Base-by-base conservation (phyloP, 2,113 vertebrate genomes). In the Aix galericulata region DNA sequence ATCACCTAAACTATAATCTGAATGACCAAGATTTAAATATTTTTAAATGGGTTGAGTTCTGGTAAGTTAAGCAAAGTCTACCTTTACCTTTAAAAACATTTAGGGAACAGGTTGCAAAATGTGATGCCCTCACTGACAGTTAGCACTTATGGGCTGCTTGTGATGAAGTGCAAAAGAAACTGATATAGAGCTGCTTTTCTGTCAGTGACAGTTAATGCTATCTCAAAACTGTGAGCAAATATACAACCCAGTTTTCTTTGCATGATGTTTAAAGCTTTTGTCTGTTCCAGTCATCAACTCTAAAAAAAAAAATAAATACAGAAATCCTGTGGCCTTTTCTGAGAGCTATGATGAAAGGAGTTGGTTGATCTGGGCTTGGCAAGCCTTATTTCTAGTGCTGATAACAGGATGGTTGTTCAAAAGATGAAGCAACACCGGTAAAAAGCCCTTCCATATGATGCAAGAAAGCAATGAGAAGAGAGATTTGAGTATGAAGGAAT, bases 361-460 rank as follows among this genome's bases (percentile, higher is more conserved):
- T n/a, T 81, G 91, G 82, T 34, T 78, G 91, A 63, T 83, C 80
- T 77, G 80, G 63, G 48, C 78, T 75, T 85, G 71, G 75, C 67
- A 83, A 88, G 64, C 18, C 66, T 72, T n/a, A 44, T 73, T 95
- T 79, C 29, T 72, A 50, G 50, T 76, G 81, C 72, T 91, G 71
- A 85, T 91, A 94, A 92, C 64, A 58, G 86, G 58, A 55, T 42
- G 44, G 27, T 64, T 93, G 36, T 64, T 94, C 71, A 73, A 71
- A 84, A 76, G 77, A 76, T 66, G 77, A 75, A 87, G 75, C 55
- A 94, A 66, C 27, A 42, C 18, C 38, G 53, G 23, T 77, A 71
- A 77, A 91, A 91, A 73, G 14, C 50, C 46, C 42, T 88, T 63
- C 46, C n/a, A 20, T 3, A 21, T 26, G 34, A 88, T 34, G 82